Conservation (phyloP, 2,797 vertebrate species). For the Coendou prehensilis region DNA sequence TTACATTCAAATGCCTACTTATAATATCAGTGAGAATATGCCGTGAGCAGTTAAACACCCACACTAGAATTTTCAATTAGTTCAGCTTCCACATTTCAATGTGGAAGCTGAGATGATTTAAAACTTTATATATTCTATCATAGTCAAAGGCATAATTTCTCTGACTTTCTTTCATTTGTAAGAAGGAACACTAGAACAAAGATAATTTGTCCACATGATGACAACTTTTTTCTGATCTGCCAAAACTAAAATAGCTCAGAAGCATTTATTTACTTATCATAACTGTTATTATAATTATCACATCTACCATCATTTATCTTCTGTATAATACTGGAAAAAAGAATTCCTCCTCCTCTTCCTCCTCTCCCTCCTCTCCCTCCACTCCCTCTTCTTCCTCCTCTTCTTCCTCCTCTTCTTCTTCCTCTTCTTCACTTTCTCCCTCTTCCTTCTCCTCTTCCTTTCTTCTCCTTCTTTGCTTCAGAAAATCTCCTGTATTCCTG, state of each 20-base stretch:
- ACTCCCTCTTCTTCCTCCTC: too few species aligned
- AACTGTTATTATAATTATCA: slow-evolving; percentile 73
- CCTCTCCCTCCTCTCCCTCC: too few species aligned
- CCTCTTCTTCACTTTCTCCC: neutral
- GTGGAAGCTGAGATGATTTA: slow-evolving; percentile 77
- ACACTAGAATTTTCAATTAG: slow-evolving; percentile 59
- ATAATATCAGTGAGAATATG: slow-evolving; percentile 43
- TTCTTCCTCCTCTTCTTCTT: neutral
- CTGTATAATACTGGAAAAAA: neutral
- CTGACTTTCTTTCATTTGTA: slow-evolving; percentile 75
- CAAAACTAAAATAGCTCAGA: slow-evolving; percentile 68
- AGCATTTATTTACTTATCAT: slow-evolving; percentile 75
- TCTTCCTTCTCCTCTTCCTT: neutral
- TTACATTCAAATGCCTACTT: slow-evolving; percentile 58
- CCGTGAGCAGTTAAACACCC: slow-evolving; percentile 70
- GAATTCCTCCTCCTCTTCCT: neutral
- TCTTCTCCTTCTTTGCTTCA: neutral
- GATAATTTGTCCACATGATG: slow-evolving; percentile 65
- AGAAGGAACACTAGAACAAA: slow-evolving; percentile 73
- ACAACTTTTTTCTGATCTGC: slow-evolving; percentile 62
- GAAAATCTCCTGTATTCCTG: slow-evolving; percentile 22
- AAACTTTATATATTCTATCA: slow-evolving; percentile 77
- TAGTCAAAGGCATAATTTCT: slow-evolving; percentile 81
- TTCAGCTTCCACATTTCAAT: slow-evolving; percentile 36
- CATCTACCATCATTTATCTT: neutral